These are phyloP conservation scores for Aphidius colemani DNA, from an alignment of 2,888 invertebrate genomes.

Conservation along the genomic window DNA sequence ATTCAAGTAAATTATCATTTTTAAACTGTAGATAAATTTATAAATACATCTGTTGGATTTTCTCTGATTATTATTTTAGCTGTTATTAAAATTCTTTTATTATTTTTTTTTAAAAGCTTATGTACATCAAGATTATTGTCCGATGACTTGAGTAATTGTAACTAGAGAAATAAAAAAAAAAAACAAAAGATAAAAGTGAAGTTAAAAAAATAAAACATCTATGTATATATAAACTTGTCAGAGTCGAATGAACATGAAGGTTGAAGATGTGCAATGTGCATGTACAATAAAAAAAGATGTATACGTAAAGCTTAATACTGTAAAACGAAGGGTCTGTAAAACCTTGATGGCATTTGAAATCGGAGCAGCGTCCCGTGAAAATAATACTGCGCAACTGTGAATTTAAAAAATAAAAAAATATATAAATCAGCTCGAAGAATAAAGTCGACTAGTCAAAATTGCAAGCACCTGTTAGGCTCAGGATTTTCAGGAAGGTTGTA, in stretches of 20 bases:
- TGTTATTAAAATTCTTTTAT: not conserved
- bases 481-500: not conserved
- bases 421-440: not conserved
- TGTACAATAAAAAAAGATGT: conserved; percentile 25
- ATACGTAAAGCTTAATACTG: no score
- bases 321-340: conserved; percentile 37
- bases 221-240: not conserved
- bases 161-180: conserved; percentile 3
- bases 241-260: conserved; percentile 1
- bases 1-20: no score
- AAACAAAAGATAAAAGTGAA: not conserved
- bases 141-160: conserved; percentile 2
- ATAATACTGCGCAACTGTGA: not conserved
- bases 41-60: no score
- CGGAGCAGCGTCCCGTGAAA: conserved; percentile 52
- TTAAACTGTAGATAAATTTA: no score
- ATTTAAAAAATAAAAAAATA: not conserved
- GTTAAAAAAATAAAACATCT: not conserved
- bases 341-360: conserved; percentile 58
- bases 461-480: not conserved
- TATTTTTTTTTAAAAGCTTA: not conserved
- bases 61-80: no score
- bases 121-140: no score
- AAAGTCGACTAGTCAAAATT: not conserved
- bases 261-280: conserved; percentile 29